Evolutionary conservation across 1,140 invertebrate species (phyloP).

Genomic region (Bombus ignitus): DNA sequence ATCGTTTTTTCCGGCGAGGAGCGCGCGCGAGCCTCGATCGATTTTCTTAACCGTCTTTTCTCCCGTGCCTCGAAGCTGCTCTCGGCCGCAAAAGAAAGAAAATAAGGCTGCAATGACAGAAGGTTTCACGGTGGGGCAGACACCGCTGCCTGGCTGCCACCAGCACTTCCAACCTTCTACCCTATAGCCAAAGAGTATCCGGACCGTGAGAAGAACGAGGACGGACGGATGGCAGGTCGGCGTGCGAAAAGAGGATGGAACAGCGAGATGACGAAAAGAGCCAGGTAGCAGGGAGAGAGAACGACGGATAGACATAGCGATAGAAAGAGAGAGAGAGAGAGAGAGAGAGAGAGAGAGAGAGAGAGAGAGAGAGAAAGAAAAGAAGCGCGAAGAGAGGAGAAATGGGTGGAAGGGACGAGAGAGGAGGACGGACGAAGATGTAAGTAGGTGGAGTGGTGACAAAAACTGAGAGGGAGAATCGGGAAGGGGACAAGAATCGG

Average conservation of each 20-base stretch:
- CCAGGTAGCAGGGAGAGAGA: neutral
- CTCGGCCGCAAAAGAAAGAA: conserved; percentile 50
- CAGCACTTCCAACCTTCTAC: conserved; percentile 13
- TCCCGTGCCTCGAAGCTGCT: conserved; percentile 29
- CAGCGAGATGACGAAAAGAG: conserved; percentile 8
- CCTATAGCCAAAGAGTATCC: conserved; percentile 24
- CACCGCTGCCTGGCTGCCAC: conserved; percentile 31
- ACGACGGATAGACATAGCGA: neutral
- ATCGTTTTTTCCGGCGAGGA: conserved; percentile 34
- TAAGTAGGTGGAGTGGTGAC: neutral
- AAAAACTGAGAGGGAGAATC: no score
- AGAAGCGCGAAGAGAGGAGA: neutral
- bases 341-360: neutral
- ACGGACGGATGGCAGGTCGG: neutral
- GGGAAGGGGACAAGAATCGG: neutral
- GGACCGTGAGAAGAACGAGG: neutral
- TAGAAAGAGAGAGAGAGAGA: neutral
- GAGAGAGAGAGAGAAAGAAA: neutral
- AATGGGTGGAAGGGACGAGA: neutral
- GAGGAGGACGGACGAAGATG: neutral
- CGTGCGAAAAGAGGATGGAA: neutral
- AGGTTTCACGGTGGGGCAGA: conserved; percentile 48
- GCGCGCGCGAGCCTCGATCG: conserved; percentile 22
- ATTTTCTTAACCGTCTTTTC: conserved; percentile 56
- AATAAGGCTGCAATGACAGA: conserved; percentile 56